These are phyloP conservation scores for Cherax destructor DNA, from an alignment of 1,140 invertebrate species.

Conservation along the genomic window DNA sequence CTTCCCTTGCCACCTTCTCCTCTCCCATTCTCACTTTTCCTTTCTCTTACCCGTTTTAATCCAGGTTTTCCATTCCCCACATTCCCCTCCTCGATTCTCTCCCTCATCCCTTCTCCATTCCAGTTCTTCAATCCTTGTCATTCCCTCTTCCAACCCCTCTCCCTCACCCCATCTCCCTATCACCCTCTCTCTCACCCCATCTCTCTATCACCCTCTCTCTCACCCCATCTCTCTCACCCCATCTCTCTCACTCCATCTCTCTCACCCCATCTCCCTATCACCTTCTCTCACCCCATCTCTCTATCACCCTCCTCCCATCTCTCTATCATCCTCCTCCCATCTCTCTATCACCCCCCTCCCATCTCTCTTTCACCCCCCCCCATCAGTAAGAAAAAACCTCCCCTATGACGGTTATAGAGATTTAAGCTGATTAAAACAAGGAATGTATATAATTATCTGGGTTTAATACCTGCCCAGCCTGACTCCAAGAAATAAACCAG, in stretches of 20 bases:
- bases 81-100: no score
- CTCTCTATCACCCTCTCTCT: no score
- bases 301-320: background rate
- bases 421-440: constrained; percentile 59
- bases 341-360: background rate
- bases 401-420: constrained; percentile 44
- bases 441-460: constrained; percentile 41
- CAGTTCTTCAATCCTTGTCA: no score
- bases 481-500: background rate
- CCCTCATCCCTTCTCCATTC: no score
- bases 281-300: background rate
- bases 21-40: no score
- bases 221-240: no score
- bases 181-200: no score
- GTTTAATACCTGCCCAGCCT: constrained; percentile 51
- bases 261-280: background rate
- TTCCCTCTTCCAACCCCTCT: no score
- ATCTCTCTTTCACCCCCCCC: background rate
- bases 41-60: no score
- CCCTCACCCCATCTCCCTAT: no score
- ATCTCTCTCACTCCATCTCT: background rate
- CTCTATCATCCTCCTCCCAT: background rate
- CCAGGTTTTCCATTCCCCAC: no score
- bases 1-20: no score
- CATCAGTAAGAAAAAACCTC: background rate